Conservation (phyloP, 1,140 invertebrate genomes). For the Drosophila nasuta region DNA sequence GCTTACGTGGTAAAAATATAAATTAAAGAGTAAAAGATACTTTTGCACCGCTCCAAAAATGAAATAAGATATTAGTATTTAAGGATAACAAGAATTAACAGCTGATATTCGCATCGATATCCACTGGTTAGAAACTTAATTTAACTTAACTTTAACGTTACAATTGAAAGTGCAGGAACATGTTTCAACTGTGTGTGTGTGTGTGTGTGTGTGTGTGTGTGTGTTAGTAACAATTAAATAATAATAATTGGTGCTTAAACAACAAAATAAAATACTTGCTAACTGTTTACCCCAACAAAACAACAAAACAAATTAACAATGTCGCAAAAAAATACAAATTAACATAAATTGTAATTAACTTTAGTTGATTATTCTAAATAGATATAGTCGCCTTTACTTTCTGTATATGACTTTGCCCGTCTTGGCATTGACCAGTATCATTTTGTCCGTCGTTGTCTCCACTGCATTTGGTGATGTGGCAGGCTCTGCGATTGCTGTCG, state of each 20-base stretch:
- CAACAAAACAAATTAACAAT: slow-evolving; percentile 68
- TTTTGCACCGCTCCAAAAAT: slow-evolving; percentile 26
- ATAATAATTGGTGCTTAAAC: slow-evolving; percentile 55
- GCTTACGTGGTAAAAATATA: slow-evolving; percentile 4
- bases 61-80: slow-evolving; percentile 4
- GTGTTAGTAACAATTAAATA: slow-evolving; percentile 73
- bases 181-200: slow-evolving; percentile 63
- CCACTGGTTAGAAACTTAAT: slow-evolving; percentile 49
- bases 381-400: slow-evolving; percentile 55
- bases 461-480: slow-evolving; percentile 12
- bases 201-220: slow-evolving; percentile 41
- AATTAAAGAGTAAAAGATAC: slow-evolving; percentile 27
- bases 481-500: slow-evolving; percentile 5
- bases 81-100: slow-evolving; percentile 21
- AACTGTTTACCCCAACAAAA: slow-evolving; percentile 52
- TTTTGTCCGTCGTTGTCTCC: slow-evolving; percentile 58
- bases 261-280: slow-evolving; percentile 41
- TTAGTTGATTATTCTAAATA: slow-evolving; percentile 3
- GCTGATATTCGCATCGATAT: slow-evolving; percentile 3
- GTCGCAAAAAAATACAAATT: slow-evolving; percentile 51
- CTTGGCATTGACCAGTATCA: slow-evolving; percentile 84
- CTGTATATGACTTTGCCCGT: slow-evolving; percentile 80
- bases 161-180: slow-evolving; percentile 71
- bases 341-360: slow-evolving; percentile 32
- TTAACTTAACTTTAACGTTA: slow-evolving; percentile 13